phyloP scores from a whole-genome alignment of 2,113 vertebrate genomes.

The Daboia siamensis region DNA sequence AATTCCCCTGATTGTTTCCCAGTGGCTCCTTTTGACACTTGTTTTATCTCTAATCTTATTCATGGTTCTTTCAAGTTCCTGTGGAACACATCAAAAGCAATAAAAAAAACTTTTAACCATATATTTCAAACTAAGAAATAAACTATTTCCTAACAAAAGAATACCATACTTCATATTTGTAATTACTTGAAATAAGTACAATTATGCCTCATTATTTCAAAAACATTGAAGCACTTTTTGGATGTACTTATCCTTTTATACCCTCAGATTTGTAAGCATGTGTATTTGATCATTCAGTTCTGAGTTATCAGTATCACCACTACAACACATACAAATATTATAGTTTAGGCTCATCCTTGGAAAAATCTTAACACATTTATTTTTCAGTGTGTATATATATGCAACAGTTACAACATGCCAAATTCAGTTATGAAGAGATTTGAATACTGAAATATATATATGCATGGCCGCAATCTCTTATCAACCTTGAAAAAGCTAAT shows the following conservation, averaged over 20 bases:
- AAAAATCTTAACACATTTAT: not conserved
- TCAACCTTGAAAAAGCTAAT: too few species aligned
- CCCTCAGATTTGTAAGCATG: not conserved
- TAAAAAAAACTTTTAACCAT: constrained; percentile 13
- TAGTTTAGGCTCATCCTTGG: not conserved
- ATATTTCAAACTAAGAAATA: not conserved
- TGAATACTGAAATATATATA: too few species aligned
- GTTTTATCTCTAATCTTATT: constrained; percentile 51
- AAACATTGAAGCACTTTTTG: not conserved
- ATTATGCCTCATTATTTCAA: not conserved
- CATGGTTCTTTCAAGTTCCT: constrained; percentile 60
- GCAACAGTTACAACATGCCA: not conserved
- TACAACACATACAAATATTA: not conserved
- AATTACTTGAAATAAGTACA: not conserved
- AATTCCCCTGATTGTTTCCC: constrained; percentile 72
- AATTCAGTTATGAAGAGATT: not conserved
- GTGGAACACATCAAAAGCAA: constrained; percentile 34
- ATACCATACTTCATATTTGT: not conserved
- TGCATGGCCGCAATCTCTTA: too few species aligned
- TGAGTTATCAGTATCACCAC: not conserved
- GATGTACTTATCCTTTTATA: not conserved
- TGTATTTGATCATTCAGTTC: not conserved
- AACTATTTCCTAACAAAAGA: not conserved
- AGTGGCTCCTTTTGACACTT: constrained; percentile 68
- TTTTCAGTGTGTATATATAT: not conserved